Percentiles rank a stretch among this genome's conserved stretches.
phyloP scores from a whole-genome alignment of 2,113 vertebrate species.

The Scalopus aquaticus region DNA sequence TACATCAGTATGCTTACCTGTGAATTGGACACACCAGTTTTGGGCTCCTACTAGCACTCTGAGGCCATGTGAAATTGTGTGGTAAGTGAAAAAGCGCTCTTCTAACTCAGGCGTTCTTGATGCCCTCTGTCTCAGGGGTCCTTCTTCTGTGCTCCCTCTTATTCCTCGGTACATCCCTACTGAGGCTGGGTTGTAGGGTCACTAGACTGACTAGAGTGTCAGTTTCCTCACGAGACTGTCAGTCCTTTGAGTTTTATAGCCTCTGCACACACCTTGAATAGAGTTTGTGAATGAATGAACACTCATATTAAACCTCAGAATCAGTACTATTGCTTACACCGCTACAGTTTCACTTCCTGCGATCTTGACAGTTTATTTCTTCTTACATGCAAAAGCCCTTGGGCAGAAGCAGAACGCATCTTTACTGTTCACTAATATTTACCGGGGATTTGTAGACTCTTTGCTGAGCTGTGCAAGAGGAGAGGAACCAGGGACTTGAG shows the following conservation, averaged over 20 bases:
- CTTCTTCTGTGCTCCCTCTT: background rate
- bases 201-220: background rate
- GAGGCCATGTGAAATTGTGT: background rate
- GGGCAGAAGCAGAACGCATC: background rate
- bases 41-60: background rate
- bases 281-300: background rate
- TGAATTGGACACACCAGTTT: background rate
- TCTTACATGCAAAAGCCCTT: slow-evolving; percentile 24
- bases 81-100: background rate
- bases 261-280: background rate
- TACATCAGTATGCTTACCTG: background rate
- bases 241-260: background rate
- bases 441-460: slow-evolving; percentile 22
- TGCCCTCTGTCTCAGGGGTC: background rate
- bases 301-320: background rate
- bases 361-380: slow-evolving; percentile 12
- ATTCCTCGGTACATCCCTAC: rapidly evolving
- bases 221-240: background rate
- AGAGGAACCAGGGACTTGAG: background rate
- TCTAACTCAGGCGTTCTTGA: background rate
- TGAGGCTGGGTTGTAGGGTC: background rate
- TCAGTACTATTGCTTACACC: background rate
- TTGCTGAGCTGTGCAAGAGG: background rate
- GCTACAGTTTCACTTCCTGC: background rate
- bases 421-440: slow-evolving; percentile 45